Conservation (phyloP, 2,113 vertebrate genomes). For the Heterotilapia buettikoferi region DNA sequence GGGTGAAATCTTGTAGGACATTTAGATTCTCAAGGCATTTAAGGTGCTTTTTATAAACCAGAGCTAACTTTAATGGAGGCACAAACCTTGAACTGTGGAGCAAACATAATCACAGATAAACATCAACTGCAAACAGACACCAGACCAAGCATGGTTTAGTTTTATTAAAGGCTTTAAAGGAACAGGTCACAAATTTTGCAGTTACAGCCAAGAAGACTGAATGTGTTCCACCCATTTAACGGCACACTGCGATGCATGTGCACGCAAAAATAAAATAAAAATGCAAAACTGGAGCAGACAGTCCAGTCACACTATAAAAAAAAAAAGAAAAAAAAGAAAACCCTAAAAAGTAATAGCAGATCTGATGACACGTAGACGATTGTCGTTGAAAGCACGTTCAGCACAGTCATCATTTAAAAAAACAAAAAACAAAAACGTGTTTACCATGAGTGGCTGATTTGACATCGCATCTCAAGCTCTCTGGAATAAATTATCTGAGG, state of each 20-base stretch:
- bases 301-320: neutral
- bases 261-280: neutral
- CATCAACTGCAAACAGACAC: neutral
- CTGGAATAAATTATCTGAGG: constrained; percentile 10
- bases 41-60: neutral
- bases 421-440: neutral
- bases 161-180: constrained; percentile 47
- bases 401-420: neutral
- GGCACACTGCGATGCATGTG: neutral
- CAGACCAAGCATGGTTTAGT: constrained; percentile 1
- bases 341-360: neutral
- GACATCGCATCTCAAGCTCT: constrained; percentile 24
- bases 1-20: neutral
- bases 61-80: neutral
- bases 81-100: neutral
- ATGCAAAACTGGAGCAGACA: neutral
- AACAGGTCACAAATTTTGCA: constrained; percentile 29
- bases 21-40: neutral
- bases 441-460: constrained; percentile 11
- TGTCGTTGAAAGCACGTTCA: constrained; percentile 35
- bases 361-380: neutral
- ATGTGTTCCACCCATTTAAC: neutral
- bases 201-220: neutral
- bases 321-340: neutral
- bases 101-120: neutral